These are phyloP conservation scores for Loxodonta africana DNA, from an alignment of 2,113 vertebrate genomes.

Conservation along the genomic window DNA sequence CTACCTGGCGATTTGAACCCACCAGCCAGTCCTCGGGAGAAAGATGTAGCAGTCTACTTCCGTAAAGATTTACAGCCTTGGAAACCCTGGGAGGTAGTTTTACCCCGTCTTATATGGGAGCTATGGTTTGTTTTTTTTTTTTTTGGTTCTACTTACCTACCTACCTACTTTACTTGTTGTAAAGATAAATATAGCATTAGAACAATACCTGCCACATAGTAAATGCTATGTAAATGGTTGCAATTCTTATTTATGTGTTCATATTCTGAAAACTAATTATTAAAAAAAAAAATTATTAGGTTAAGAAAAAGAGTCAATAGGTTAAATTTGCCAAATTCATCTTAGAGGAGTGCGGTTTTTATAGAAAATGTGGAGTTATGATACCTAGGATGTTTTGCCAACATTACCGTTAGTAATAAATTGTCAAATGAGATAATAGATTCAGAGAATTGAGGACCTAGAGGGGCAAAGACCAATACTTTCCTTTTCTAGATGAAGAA, in stretches of 20 bases:
- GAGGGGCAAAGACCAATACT: background rate
- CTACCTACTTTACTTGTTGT: background rate
- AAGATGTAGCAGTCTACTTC: background rate
- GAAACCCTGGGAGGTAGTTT: background rate
- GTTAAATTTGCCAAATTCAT: conserved; percentile 6
- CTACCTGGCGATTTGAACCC: background rate
- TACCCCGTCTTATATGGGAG: background rate
- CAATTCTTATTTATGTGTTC: background rate
- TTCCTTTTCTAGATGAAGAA: background rate
- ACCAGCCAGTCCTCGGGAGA: background rate
- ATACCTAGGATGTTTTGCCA: background rate
- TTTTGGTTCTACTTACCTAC: background rate
- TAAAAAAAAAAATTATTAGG: background rate
- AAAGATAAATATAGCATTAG: background rate
- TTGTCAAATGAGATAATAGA: background rate
- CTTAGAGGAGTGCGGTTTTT: background rate
- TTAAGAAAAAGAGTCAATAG: conserved; percentile 39
- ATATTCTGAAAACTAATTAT: background rate
- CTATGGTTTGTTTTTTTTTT: background rate
- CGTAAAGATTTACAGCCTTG: background rate
- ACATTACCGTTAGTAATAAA: background rate
- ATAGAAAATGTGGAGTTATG: background rate
- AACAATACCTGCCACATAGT: background rate
- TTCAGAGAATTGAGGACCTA: background rate
- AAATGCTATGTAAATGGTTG: background rate